Evolutionary conservation across 2,113 vertebrate species (phyloP).

Genomic region (Bothrops jararaca): DNA sequence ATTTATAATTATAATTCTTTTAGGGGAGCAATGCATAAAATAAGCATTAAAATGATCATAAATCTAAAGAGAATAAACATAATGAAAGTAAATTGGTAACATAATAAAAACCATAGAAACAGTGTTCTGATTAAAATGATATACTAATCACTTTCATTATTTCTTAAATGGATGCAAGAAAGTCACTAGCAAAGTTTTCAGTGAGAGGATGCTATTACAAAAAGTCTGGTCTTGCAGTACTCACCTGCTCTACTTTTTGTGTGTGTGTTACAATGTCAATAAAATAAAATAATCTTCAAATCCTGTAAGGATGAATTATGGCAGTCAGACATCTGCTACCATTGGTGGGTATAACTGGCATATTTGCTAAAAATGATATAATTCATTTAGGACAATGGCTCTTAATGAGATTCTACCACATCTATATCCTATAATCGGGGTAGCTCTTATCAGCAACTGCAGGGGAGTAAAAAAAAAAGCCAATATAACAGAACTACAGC

Average conservation of each 20-base stretch:
- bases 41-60: background rate
- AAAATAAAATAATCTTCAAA: background rate
- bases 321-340: background rate
- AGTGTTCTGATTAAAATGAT: background rate
- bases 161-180: background rate
- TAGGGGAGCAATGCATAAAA: background rate
- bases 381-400: background rate
- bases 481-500: background rate
- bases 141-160: background rate
- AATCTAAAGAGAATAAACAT: background rate
- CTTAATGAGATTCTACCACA: background rate
- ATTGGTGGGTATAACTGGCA: background rate
- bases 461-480: background rate
- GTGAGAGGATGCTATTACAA: background rate
- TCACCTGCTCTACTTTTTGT: background rate
- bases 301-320: background rate
- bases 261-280: background rate
- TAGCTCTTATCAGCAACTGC: background rate
- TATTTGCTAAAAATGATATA: background rate
- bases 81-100: background rate
- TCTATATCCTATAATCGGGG: background rate
- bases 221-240: background rate
- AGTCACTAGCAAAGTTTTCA: background rate
- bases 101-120: background rate
- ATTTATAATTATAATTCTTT: background rate